Base-by-base conservation (phyloP, 2,888 invertebrate genomes). In the Tortricodes alternella region DNA sequence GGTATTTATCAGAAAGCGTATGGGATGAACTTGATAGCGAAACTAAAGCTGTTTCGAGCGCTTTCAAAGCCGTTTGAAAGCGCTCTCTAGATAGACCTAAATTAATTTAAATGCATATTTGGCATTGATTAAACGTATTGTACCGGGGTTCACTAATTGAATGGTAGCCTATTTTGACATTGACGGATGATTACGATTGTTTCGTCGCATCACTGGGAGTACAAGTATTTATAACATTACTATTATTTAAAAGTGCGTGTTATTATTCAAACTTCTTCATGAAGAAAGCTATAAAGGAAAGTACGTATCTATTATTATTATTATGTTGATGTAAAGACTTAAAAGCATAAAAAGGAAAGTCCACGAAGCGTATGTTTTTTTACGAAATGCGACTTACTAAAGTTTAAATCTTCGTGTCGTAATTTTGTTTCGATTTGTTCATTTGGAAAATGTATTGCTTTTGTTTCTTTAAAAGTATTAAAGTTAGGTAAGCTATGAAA, bases 31-130 rank as follows among this genome's bases (percentile, higher is more conserved):
- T 15, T 19, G 16, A 34, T 29, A 16, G 13, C 16, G 19, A 41
- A 18, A 34, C 32, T 9, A 11, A 46, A 34, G 16, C 24, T 24
- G 15, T 23, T 16, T n/a, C n/a, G n/a, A n/a, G 46, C 21, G 39
- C 46, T 32, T 18, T 34, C 46, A 46, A 46, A 24, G 53, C 46
- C 48, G 34, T 34, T 41, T 53, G 53, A 13, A 15, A 16, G 9
- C 15, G 19, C 38, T 18, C 38, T 34, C 8, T 13, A 34, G 13
- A 13, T 27, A n/a, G 16, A 35, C 11, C 32, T 53, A 48, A 48
- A 53, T 53, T 48, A 53, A 53, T 53, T 48, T 48, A 41, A 53
- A 48, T 48, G 46, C 53, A 53, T n/a, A n/a, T 48, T 39, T 34
- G 24, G 13, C 39, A 41, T 39, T 34, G 39, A 46, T 46, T 39